Base-by-base conservation (phyloP, 2,888 invertebrate species). In the Lathronympha strigana region DNA sequence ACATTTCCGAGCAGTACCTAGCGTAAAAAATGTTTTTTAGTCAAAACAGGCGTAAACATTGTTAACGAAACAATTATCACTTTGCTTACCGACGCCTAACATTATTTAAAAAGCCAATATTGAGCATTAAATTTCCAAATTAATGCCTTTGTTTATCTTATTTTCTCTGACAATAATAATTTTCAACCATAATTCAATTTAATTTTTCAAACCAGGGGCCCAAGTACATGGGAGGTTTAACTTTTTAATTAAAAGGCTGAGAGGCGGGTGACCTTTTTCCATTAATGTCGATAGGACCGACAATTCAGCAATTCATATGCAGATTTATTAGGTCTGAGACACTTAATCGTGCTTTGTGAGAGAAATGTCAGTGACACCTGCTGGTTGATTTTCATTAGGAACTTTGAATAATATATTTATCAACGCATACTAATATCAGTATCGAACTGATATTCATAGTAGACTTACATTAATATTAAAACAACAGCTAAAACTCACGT, bases 231-330 rank as follows among this genome's bases (percentile, higher is more conserved):
- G 15, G n/a, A 15, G 53, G 38, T 31, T 68, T 66, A 57, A 63
- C 31, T 66, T 61, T 68, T 62, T 68, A 68, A 68, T 68, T 66
- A 66, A 66, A 47, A 58, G 15, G 53, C 21, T 9, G 15, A 40
- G 21, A 13, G 38, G 11, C 11, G 31, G 21, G 49, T 19, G 17
- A 21, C 51, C 64, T 21, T 21, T 47, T 60, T 53, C 21, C 45
- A 40, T 66, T 45, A 36, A 60, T 49, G 28, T 28, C 47, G 25
- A 43, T 63, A 23, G 31, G 43, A 50, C 13, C 38, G 13, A 6
- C 23, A 15, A 33, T 57, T 55, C 43, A 31, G 38, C 36, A 45
- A 43, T 55, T 63, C 19, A 15, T 38, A 62, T 13, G 36, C 54
- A 54, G 36, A 45, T 47, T 47, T 38, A 15, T 38, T 36, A 53